Evolutionary conservation across 2,113 vertebrate species (phyloP).

Genomic region (Cyanocitta stelleri): DNA sequence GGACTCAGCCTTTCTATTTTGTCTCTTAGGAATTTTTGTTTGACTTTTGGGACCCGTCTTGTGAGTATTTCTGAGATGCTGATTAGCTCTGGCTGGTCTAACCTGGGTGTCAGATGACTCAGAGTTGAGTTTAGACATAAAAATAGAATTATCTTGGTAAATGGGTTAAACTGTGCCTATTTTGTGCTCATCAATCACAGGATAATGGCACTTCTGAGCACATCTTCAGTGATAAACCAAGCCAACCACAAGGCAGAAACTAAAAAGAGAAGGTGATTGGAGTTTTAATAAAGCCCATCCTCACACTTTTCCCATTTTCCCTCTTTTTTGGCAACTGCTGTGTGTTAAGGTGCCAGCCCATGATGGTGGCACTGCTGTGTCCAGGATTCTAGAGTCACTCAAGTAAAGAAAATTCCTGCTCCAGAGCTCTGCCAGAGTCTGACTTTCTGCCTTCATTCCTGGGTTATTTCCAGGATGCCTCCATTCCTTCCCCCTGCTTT

Average conservation of each 20-base stretch:
- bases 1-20: not conserved
- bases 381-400: not conserved
- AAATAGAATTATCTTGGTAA: conserved; percentile 3
- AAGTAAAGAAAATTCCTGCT: not conserved
- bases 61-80: not conserved
- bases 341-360: not conserved
- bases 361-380: not conserved
- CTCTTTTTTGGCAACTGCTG: not conserved
- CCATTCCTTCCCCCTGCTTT: not conserved
- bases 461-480: not conserved
- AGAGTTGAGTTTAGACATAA: not conserved
- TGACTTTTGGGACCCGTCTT: not conserved
- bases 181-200: not conserved
- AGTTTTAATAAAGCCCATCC: not conserved
- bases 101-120: not conserved
- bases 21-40: not conserved
- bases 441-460: not conserved
- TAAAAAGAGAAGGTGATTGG: not conserved
- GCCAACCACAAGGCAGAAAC: not conserved
- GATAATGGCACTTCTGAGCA: not conserved
- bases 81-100: not conserved
- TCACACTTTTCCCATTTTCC: not conserved
- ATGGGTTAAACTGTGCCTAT: not conserved
- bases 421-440: not conserved
- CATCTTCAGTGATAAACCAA: not conserved